A percentile compares a stretch with the other conserved stretches of the same genome.
Conservation (phyloP, 2,797 vertebrate genomes). For the Furcifer pardalis region DNA sequence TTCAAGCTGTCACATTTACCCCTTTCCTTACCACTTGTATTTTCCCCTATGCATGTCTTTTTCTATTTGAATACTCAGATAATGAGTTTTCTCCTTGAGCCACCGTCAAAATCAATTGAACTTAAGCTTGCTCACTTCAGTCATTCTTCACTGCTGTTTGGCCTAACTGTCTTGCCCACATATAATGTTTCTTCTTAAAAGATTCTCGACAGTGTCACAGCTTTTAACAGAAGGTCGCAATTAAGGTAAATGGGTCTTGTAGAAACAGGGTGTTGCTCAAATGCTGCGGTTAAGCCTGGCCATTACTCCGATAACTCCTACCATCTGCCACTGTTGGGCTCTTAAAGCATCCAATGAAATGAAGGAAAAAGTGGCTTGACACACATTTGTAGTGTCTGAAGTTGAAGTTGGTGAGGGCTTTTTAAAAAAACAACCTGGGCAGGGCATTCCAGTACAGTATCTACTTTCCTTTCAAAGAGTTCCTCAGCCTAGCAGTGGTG, state of each 20-base stretch:
- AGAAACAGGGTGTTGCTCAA: slow-evolving; percentile 12
- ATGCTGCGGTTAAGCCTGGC: slow-evolving; percentile 30
- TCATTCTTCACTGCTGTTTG: background rate
- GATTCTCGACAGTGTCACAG: background rate
- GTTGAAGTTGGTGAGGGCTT: background rate
- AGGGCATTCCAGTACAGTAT: background rate
- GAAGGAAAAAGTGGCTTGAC: background rate
- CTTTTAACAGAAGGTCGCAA: slow-evolving; percentile 54
- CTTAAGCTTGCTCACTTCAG: background rate
- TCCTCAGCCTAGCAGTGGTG: background rate
- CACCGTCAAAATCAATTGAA: background rate
- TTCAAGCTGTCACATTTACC: too few relatives aligned
- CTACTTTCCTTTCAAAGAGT: background rate
- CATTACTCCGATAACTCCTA: slow-evolving; percentile 39
- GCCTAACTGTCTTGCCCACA: background rate
- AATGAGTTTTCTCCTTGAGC: too few relatives aligned
- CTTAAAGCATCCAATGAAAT: background rate
- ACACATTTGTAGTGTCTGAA: background rate
- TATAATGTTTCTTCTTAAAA: too few relatives aligned
- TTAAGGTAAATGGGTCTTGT: slow-evolving; percentile 54
- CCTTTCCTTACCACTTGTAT: too few relatives aligned
- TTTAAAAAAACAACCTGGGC: background rate
- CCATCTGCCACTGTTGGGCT: slow-evolving; percentile 46
- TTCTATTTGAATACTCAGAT: too few relatives aligned
- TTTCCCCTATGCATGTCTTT: too few relatives aligned